phyloP scores from a whole-genome alignment of 2,797 vertebrate genomes.

The Australoheros facetus region DNA sequence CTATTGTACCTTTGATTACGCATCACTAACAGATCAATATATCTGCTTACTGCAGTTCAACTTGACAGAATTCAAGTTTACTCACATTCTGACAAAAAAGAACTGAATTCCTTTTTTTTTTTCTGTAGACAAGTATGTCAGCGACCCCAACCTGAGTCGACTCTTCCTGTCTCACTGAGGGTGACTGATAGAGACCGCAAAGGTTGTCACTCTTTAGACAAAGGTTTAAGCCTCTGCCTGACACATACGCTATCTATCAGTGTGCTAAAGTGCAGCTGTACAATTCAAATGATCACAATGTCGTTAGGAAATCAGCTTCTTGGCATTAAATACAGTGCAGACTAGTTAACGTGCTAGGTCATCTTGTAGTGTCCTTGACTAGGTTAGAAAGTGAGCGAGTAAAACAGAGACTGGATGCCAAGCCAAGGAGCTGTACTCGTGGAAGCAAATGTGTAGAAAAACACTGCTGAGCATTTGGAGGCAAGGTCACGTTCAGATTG shows the following conservation, averaged over 20 bases:
- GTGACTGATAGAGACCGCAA: not conserved
- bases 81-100: slow-evolving; percentile 16
- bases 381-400: slow-evolving; percentile 13
- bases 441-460: slow-evolving; percentile 31
- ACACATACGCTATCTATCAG: slow-evolving; percentile 40
- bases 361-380: slow-evolving; percentile 41
- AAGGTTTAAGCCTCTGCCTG: slow-evolving; percentile 35
- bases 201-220: not conserved
- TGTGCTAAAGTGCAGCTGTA: slow-evolving; percentile 73
- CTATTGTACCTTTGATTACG: not conserved
- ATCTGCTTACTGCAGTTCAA: slow-evolving; percentile 10
- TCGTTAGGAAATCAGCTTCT: slow-evolving; percentile 53
- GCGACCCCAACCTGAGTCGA: slow-evolving; percentile 46
- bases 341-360: slow-evolving; percentile 32
- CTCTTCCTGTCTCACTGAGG: slow-evolving; percentile 18
- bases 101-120: slow-evolving; percentile 23
- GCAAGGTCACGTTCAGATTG: slow-evolving; percentile 40
- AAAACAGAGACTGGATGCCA: slow-evolving; percentile 11
- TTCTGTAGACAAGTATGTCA: slow-evolving; percentile 28
- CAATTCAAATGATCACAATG: slow-evolving; percentile 53
- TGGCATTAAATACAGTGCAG: slow-evolving; percentile 43
- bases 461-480: slow-evolving; percentile 11
- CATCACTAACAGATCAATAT: slow-evolving; percentile 27
- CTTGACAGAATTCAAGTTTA: slow-evolving; percentile 21
- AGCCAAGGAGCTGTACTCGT: slow-evolving; percentile 21